These are phyloP conservation scores for Lepilemur ruficaudatus DNA, from an alignment of 2,797 vertebrate genomes.

Conservation along the genomic window DNA sequence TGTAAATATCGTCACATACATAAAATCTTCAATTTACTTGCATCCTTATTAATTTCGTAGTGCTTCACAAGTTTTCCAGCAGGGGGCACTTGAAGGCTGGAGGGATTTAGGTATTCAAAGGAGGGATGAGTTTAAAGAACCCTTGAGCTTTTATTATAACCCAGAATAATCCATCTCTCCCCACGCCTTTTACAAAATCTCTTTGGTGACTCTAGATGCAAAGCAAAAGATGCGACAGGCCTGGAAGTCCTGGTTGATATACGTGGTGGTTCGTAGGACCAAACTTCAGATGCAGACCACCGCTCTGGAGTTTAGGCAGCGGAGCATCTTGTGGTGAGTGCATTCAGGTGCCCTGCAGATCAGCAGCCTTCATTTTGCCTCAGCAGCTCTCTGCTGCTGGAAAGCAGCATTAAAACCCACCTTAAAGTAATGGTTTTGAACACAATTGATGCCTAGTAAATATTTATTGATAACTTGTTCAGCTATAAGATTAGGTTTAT, in stretches of 20 bases:
- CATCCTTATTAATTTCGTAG: not conserved
- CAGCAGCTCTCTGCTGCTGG: not conserved
- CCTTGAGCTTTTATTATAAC: not conserved
- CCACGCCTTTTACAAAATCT: not conserved
- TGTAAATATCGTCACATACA: not conserved
- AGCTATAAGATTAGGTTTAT: not conserved
- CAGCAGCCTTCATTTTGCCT: not conserved
- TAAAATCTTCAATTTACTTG: not conserved
- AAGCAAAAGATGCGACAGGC: conserved; percentile 75
- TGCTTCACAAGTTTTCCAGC: conserved; percentile 62
- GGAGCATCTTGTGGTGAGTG: conserved; percentile 84
- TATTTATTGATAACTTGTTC: not conserved
- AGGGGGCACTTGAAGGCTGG: conserved; percentile 69
- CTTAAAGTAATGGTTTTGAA: not conserved
- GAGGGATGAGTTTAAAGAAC: accelerated
- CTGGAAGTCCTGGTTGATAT: conserved; percentile 90
- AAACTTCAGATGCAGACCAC: conserved; percentile 85
- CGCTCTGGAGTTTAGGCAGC: conserved; percentile 85
- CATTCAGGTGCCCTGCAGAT: accelerated
- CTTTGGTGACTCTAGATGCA: conserved; percentile 71
- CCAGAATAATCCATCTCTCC: not conserved
- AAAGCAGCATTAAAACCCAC: not conserved
- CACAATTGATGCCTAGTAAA: not conserved
- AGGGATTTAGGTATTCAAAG: not conserved
- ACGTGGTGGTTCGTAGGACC: conserved; percentile 84